A percentile compares a stretch with the other conserved stretches of the same genome.
Evolutionary conservation across 64 coral and sea anemone genomes (phyloP).

Genomic region (Montipora foliosa): DNA sequence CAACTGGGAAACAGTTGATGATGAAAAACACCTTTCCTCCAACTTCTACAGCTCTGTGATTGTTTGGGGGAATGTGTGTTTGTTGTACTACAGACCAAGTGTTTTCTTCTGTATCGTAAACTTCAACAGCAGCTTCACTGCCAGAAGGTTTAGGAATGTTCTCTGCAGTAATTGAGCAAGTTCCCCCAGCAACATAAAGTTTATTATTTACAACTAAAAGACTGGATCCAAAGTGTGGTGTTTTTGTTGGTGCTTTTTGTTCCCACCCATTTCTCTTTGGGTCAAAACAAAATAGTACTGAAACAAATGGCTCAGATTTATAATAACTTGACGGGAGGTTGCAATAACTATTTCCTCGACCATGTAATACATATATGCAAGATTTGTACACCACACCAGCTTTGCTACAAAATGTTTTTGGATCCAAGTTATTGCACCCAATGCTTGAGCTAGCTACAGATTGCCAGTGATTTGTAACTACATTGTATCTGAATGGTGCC

Average conservation of each 20-base stretch:
- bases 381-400: not conserved
- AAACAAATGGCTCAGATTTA: not conserved
- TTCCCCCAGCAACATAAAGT: constrained; percentile 14
- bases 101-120: not conserved
- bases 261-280: constrained; percentile 1
- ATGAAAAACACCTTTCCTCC: constrained; percentile 53
- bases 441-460: not conserved
- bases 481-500: not conserved
- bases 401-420: constrained; percentile 3
- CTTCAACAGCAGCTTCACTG: not conserved
- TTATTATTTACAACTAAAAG: not conserved
- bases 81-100: constrained; percentile 18
- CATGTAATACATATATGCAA: not conserved
- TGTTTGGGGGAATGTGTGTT: constrained; percentile 50
- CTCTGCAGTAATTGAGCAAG: not conserved
- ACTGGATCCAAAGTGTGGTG: not conserved
- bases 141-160: not conserved
- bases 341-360: not conserved
- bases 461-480: constrained; percentile 12
- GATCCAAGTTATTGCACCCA: not conserved
- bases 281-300: constrained; percentile 2
- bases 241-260: not conserved
- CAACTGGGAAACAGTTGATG: constrained; percentile 18
- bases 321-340: too few relatives aligned
- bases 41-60: constrained; percentile 37